Percentiles rank a stretch among this genome's conserved stretches.
These are phyloP conservation scores for Panagrolaimus sp. DNA, from an alignment of 1,140 invertebrate genomes.

Conservation along the genomic window DNA sequence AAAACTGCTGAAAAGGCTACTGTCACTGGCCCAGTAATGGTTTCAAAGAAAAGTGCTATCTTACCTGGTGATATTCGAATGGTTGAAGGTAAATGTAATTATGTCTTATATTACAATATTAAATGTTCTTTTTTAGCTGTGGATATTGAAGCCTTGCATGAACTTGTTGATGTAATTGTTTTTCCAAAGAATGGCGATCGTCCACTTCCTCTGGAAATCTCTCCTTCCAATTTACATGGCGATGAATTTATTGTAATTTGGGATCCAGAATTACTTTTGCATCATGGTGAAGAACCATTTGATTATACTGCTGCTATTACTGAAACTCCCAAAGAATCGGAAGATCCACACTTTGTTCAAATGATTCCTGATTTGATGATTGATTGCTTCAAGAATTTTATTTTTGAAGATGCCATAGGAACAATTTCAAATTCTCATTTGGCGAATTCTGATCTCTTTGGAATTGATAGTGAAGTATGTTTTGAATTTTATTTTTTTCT, in stretches of 20 bases:
- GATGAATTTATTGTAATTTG: constrained; percentile 61
- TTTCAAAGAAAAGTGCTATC: constrained; percentile 61
- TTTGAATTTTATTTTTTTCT: too few relatives aligned
- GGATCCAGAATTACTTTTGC: constrained; percentile 54
- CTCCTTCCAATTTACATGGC: constrained; percentile 62
- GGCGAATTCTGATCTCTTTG: constrained; percentile 50
- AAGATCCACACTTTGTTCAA: too few relatives aligned
- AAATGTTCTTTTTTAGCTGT: too few relatives aligned
- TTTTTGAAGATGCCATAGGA: constrained; percentile 56
- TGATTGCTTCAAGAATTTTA: constrained; percentile 41
- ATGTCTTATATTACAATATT: too few relatives aligned
- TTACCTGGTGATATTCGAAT: constrained; percentile 61
- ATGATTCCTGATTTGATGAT: too few relatives aligned
- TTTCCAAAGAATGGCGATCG: constrained; percentile 60
- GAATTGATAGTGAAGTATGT: constrained; percentile 36
- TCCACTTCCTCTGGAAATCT: constrained; percentile 62
- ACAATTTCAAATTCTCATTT: constrained; percentile 53
- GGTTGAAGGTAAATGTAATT: too few relatives aligned
- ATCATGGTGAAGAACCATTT: constrained; percentile 54
- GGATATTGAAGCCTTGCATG: constrained; percentile 54
- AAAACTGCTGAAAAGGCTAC: neutral
- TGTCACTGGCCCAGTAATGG: constrained; percentile 49
- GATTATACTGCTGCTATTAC: constrained; percentile 43
- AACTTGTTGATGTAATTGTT: constrained; percentile 61
- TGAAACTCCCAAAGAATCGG: too few relatives aligned